Evolutionary conservation across 2,797 vertebrate genomes (phyloP).

Genomic region (Uromys caudimaculatus): DNA sequence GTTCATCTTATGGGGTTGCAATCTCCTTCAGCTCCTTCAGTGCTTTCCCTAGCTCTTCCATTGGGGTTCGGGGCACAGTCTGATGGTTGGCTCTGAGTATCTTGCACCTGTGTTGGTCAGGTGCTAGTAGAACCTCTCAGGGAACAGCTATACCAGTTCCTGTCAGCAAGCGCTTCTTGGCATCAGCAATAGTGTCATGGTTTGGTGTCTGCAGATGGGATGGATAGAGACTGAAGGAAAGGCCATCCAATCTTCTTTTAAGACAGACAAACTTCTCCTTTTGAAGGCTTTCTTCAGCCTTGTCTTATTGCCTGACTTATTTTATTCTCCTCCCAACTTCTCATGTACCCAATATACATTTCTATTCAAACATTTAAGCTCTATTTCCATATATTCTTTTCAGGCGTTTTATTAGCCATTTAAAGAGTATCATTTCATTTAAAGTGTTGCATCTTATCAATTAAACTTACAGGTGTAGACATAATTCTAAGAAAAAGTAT

Average conservation of each 20-base stretch:
- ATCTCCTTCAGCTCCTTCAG: too few species aligned
- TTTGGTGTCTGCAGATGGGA: too few species aligned
- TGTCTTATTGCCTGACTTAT: neutral
- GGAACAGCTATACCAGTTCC: too few species aligned
- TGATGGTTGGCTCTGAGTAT: too few species aligned
- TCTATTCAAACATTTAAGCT: neutral
- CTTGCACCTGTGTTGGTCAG: too few species aligned
- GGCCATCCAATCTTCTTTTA: neutral
- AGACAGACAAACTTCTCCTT: neutral
- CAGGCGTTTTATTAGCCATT: neutral
- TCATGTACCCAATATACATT: neutral
- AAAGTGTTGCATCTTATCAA: neutral
- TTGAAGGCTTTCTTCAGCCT: neutral
- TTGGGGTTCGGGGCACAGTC: too few species aligned
- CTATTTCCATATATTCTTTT: neutral
- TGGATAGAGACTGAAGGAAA: too few species aligned
- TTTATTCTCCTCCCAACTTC: neutral
- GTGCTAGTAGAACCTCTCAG: too few species aligned
- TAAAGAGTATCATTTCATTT: neutral
- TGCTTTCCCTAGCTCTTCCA: too few species aligned
- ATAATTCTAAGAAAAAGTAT: neutral
- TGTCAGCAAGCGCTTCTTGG: too few species aligned
- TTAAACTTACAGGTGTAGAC: neutral
- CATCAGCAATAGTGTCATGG: too few species aligned
- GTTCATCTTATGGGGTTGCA: too few species aligned